Conservation (phyloP, 2,797 vertebrate species). For the Rhabdophis nuchalis region DNA sequence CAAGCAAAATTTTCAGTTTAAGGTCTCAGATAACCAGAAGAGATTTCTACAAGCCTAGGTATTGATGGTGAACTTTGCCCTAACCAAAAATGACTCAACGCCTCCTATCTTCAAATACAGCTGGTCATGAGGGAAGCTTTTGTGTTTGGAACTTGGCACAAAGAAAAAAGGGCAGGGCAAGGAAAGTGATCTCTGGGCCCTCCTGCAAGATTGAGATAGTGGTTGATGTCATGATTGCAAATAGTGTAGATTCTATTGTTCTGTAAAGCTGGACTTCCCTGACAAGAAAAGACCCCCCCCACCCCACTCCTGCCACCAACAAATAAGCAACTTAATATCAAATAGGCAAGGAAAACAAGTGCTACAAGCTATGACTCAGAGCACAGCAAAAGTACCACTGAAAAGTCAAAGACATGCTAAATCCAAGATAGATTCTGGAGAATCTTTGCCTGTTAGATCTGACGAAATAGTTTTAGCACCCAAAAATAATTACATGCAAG, state of each 20-base stretch:
- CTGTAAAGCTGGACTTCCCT: constrained; percentile 5
- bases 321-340: background rate
- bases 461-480: background rate
- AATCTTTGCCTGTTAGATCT: too few species aligned
- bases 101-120: constrained; percentile 22
- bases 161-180: constrained; percentile 5
- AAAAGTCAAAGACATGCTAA: background rate
- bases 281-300: background rate
- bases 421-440: background rate
- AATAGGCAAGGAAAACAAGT: background rate
- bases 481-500: background rate
- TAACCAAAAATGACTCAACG: constrained; percentile 23
- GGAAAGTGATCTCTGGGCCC: background rate
- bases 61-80: background rate
- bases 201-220: constrained; percentile 19
- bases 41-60: background rate
- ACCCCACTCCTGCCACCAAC: fast-evolving
- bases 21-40: background rate
- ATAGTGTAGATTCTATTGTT: constrained; percentile 14
- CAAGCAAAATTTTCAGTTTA: background rate
- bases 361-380: background rate
- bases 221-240: constrained; percentile 9
- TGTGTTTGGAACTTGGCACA: constrained; percentile 16
- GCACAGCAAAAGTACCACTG: background rate
- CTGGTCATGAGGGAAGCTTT: constrained; percentile 4